Base-by-base conservation (phyloP, 2,113 vertebrate species). In the Capreolus pygargus region DNA sequence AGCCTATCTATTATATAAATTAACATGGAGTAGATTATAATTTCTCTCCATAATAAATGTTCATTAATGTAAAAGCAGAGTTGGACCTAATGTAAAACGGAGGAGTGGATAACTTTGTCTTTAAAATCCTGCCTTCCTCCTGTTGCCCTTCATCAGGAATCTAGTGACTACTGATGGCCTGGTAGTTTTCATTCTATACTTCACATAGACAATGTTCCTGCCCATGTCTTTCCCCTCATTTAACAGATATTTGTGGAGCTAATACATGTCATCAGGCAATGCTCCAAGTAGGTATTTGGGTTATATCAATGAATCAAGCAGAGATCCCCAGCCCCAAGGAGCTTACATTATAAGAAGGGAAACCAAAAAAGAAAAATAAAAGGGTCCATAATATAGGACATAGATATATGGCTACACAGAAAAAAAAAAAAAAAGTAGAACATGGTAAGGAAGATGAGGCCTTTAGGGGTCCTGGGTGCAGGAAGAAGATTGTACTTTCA, bases 1-100 rank as follows among this genome's bases (percentile, higher is more conserved):
- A 91, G 45, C 74, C 52, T 91, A 96, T 96, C 91, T 96, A 88
- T 92, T 94, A 86, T 70, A 97, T 97, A 97, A 97, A 97, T 96
- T 97, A 98, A 94, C 97, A 60, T 70, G 67, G 39, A 91, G 33
- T 96, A 97, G 82, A 97, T 97, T 97, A 97, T 78, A 97, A 86
- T 92, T 82, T 96, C 96, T 95, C 47, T 83, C 67, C 55, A 74
- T 89, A 94, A 97, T 89, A 94, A 97, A 92, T 64, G 78, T 94
- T 97, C 93, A 97, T 95, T 90, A 93, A 91, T 43, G 86, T 93
- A 92, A 96, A 96, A 95, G 76, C 58, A 95, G n/a, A 9, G 54
- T 79, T 60, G 45, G 50, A 54, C n/a, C 30, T 86, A 94, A 97
- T 54, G n/a, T 30, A 94, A 91, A 96, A 88, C 64, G 79, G 27